These are phyloP conservation scores for Steinernema hermaphroditum DNA, from an alignment of 2,888 invertebrate species.

Conservation along the genomic window DNA sequence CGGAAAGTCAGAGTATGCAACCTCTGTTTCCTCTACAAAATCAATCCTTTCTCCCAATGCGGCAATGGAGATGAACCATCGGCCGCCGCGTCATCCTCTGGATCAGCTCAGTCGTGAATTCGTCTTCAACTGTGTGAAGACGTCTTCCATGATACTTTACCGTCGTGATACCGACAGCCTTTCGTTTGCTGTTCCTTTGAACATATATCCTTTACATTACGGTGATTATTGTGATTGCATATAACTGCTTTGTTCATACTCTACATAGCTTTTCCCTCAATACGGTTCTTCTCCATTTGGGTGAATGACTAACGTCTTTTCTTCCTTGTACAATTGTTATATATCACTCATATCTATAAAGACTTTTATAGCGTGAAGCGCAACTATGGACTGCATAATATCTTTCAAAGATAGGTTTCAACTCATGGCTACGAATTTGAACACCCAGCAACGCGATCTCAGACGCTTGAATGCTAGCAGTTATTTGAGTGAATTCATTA, in stretches of 20 bases:
- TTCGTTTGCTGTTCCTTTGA: constrained; percentile 10
- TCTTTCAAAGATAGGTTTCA: too few relatives aligned
- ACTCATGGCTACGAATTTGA: too few relatives aligned
- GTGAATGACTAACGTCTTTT: constrained; percentile 23
- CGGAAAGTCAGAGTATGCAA: constrained; percentile 66
- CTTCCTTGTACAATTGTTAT: constrained; percentile 24
- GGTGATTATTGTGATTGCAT: constrained; percentile 13
- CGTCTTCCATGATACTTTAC: background rate
- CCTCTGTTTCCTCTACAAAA: constrained; percentile 63
- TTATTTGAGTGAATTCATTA: too few relatives aligned
- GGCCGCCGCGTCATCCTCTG: constrained; percentile 6
- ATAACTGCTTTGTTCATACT: constrained; percentile 4
- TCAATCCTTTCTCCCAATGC: constrained; percentile 59
- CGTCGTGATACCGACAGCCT: constrained; percentile 12
- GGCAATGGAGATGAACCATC: constrained; percentile 11
- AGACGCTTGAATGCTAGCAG: too few relatives aligned
- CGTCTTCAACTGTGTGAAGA: background rate
- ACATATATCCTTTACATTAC: background rate
- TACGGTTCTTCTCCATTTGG: constrained; percentile 28
- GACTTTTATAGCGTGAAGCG: constrained; percentile 20
- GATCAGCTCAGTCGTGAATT: constrained; percentile 19
- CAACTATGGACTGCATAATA: too few relatives aligned
- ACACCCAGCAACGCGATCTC: too few relatives aligned
- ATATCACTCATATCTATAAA: constrained; percentile 13
- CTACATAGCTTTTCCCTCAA: background rate